Evolutionary conservation across 2,888 invertebrate species (phyloP).

Genomic region (Lypha dubia): DNA sequence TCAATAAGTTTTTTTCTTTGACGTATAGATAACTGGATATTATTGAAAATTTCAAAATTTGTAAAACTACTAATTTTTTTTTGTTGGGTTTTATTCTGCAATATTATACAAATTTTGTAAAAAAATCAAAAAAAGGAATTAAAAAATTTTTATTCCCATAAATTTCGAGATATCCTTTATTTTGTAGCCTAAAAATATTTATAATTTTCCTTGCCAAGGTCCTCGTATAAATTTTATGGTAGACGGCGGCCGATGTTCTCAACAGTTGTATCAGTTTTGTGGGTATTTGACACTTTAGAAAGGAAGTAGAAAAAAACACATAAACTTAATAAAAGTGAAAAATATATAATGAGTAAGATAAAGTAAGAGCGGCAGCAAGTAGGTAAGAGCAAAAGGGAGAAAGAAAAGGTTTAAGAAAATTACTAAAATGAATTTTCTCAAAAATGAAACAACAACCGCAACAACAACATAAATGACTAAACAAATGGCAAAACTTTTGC

Average conservation of each 20-base stretch:
- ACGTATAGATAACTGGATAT: too few species aligned
- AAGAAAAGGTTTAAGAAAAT: slow-evolving; percentile 2
- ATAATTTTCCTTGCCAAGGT: not conserved
- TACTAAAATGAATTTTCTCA: slow-evolving; percentile 14
- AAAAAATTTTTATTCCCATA: too few species aligned
- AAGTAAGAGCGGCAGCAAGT: not conserved
- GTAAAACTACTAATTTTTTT: too few species aligned
- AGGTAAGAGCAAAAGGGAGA: not conserved
- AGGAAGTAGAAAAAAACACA: not conserved
- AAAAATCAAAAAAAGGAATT: too few species aligned
- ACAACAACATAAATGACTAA: not conserved
- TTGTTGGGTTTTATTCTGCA: too few species aligned
- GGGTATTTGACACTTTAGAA: slow-evolving; percentile 37
- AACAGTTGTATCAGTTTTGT: slow-evolving; percentile 12
- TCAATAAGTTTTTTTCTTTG: not conserved
- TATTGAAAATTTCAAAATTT: too few species aligned
- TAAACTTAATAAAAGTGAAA: not conserved
- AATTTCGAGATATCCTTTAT: too few species aligned
- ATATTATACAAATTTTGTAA: too few species aligned
- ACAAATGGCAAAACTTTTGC: slow-evolving; percentile 58
- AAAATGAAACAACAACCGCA: too few species aligned
- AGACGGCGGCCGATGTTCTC: not conserved
- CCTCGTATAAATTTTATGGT: not conserved
- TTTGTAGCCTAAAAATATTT: too few species aligned
- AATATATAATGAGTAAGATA: not conserved